phyloP scores from a whole-genome alignment of 2,113 vertebrate genomes.

The Taxidea taxus region DNA sequence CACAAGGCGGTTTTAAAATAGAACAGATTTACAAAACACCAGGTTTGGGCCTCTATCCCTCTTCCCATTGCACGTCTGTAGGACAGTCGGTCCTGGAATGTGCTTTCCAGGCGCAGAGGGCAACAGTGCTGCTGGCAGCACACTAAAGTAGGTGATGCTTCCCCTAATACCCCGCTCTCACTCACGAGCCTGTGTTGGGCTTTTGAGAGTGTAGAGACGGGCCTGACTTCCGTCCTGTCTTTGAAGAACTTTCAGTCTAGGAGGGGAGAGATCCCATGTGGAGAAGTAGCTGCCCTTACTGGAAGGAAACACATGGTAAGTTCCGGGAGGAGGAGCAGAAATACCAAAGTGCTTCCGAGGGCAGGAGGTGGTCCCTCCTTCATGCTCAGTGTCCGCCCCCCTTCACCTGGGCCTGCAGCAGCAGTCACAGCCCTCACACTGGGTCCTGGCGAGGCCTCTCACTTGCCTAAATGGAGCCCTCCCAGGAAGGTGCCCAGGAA shows the following conservation, averaged over 20 bases:
- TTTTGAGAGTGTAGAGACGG: background rate
- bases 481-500: background rate
- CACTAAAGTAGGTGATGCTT: background rate
- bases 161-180: rapidly evolving
- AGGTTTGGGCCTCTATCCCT: background rate
- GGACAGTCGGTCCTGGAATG: background rate
- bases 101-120: background rate
- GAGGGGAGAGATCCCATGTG: background rate
- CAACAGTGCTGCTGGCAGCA: background rate
- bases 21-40: background rate
- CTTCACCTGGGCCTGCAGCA: rapidly evolving
- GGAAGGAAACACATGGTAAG: rapidly evolving
- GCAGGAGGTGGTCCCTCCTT: background rate
- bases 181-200: background rate
- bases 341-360: background rate
- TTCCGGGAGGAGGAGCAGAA: background rate
- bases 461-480: background rate
- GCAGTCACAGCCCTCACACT: background rate
- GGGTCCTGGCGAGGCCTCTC: background rate
- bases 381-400: rapidly evolving
- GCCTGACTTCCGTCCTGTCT: too few relatives aligned
- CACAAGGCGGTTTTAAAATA: background rate
- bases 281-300: rapidly evolving
- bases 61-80: background rate
- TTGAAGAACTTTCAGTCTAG: background rate